These are phyloP conservation scores for Limnephilus marmoratus DNA, from an alignment of 2,888 invertebrate genomes.

Conservation along the genomic window DNA sequence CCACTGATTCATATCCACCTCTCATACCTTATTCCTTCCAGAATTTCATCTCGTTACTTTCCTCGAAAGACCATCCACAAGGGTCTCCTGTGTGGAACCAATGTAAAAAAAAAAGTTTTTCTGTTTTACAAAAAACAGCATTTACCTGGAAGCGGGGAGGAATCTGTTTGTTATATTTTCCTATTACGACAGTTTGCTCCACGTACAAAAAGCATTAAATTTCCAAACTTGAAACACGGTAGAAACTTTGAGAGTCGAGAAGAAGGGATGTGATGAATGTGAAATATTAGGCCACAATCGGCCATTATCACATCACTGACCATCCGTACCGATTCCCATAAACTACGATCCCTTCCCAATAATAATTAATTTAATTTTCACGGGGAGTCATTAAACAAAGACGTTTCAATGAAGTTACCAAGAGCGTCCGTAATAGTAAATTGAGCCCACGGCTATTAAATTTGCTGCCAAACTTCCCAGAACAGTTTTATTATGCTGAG, in stretches of 20 bases:
- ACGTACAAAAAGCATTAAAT: background rate
- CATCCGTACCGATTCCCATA: conserved; percentile 1
- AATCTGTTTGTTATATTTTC: background rate
- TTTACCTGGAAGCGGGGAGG: too few relatives aligned
- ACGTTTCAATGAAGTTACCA: conserved; percentile 56
- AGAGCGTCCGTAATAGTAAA: conserved; percentile 59
- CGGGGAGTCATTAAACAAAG: conserved; percentile 42
- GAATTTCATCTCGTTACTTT: too few relatives aligned
- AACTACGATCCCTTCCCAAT: conserved; percentile 27
- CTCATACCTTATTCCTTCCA: too few relatives aligned
- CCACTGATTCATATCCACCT: too few relatives aligned
- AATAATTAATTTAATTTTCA: conserved; percentile 41
- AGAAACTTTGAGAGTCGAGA: background rate
- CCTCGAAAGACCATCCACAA: too few relatives aligned
- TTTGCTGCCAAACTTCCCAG: conserved; percentile 57
- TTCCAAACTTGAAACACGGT: background rate
- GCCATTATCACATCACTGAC: conserved; percentile 30
- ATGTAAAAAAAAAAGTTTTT: too few relatives aligned
- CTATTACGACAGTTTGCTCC: background rate
- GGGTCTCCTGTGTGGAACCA: too few relatives aligned
- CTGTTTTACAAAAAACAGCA: too few relatives aligned
- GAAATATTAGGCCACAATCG: background rate
- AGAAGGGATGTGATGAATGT: background rate
- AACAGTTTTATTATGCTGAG: conserved; percentile 62
- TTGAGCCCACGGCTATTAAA: conserved; percentile 59